These are phyloP conservation scores for Drosophila kuntzei DNA, from an alignment of 2,888 invertebrate species.

Conservation along the genomic window DNA sequence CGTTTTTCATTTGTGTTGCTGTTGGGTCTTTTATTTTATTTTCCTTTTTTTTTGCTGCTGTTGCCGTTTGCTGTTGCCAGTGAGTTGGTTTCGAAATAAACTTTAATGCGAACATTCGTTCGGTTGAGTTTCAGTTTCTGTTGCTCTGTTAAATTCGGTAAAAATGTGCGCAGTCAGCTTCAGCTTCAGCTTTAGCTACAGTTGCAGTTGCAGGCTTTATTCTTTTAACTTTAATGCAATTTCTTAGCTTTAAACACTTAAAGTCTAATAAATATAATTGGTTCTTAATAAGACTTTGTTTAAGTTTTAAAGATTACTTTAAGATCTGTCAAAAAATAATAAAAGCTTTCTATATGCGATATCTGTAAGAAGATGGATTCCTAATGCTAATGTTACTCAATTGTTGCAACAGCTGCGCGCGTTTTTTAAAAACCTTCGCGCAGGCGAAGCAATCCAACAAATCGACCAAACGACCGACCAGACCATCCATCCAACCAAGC, in stretches of 20 bases:
- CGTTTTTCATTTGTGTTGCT: conserved; percentile 64
- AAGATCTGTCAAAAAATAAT: background rate
- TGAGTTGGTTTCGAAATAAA: conserved; percentile 79
- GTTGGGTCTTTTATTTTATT: conserved; percentile 46
- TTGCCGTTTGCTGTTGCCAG: conserved; percentile 40
- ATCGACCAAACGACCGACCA: conserved; percentile 28
- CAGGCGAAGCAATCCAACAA: conserved; percentile 57
- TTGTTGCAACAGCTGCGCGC: conserved; percentile 52
- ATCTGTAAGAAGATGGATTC: conserved; percentile 1
- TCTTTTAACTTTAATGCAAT: background rate
- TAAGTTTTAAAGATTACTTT: background rate
- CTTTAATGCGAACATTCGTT: conserved; percentile 78
- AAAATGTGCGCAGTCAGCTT: conserved; percentile 76
- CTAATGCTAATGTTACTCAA: conserved; percentile 7
- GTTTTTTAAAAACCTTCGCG: conserved; percentile 65
- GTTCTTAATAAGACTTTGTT: background rate
- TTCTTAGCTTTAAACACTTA: background rate
- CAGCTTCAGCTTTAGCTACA: conserved; percentile 10
- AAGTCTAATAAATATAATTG: background rate
- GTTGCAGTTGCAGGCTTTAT: conserved; percentile 1
- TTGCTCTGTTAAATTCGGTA: conserved; percentile 75
- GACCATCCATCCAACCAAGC: conserved; percentile 35
- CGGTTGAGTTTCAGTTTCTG: conserved; percentile 74
- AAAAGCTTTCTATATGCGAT: background rate
- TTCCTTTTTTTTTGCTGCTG: conserved; percentile 41